phyloP scores from a whole-genome alignment of 2,888 invertebrate genomes.

The Athetis lepigone region DNA sequence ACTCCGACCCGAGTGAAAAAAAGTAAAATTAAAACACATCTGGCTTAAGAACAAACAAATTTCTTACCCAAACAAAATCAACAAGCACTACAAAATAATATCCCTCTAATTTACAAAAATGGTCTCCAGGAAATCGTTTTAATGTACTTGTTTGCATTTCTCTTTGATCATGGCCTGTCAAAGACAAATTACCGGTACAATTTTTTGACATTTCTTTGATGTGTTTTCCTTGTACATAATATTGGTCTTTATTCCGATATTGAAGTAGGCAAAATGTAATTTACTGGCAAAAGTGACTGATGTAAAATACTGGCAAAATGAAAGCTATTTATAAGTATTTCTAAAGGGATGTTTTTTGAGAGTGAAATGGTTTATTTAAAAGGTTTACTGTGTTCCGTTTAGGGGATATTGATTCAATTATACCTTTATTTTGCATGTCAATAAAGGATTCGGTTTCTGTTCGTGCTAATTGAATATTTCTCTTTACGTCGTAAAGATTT shows the following conservation, averaged over 20 bases:
- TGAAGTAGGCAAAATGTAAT: slow-evolving; percentile 50
- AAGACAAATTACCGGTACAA: slow-evolving; percentile 39
- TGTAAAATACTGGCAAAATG: slow-evolving; percentile 17
- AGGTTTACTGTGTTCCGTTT: slow-evolving; percentile 38
- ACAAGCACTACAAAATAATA: neutral
- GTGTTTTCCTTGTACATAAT: slow-evolving; percentile 35
- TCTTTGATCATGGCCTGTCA: slow-evolving; percentile 55
- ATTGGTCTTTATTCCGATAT: slow-evolving; percentile 37
- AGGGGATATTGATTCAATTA: slow-evolving; percentile 43
- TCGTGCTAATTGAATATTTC: slow-evolving; percentile 18
- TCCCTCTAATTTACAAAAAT: slow-evolving; percentile 18
- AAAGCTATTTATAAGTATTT: slow-evolving; percentile 18
- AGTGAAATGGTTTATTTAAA: slow-evolving; percentile 32
- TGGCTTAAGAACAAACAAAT: neutral
- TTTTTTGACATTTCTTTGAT: slow-evolving; percentile 51
- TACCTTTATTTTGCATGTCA: slow-evolving; percentile 11
- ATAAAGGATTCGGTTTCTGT: neutral
- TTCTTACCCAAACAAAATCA: slow-evolving; percentile 4
- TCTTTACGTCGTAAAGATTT: slow-evolving; percentile 6
- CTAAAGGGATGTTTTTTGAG: slow-evolving; percentile 7
- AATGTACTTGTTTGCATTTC: slow-evolving; percentile 35
- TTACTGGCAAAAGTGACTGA: slow-evolving; percentile 28
- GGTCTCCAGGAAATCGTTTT: slow-evolving; percentile 20
- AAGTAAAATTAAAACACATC: neutral
- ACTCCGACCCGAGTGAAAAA: too few relatives aligned